Conservation (phyloP, 2,888 invertebrate genomes). For the Megalurothrips usitatus region DNA sequence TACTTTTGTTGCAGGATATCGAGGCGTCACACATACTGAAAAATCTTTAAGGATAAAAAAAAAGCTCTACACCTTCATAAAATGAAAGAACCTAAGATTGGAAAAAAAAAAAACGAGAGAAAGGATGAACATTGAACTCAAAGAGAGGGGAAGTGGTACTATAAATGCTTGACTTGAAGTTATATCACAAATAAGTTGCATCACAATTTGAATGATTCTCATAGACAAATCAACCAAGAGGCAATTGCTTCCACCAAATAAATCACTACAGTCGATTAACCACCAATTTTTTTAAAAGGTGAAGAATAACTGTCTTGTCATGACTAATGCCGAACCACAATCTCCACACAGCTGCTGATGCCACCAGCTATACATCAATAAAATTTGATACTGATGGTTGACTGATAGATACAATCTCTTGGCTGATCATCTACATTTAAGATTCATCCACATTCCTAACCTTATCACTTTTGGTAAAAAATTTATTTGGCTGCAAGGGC, state of each 20-base stretch:
- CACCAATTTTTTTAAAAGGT: background rate
- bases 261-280: background rate
- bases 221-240: background rate
- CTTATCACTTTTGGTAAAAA: background rate
- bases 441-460: background rate
- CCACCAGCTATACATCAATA: no score
- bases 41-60: no score
- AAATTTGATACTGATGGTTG: background rate
- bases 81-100: no score
- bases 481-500: conserved; percentile 3
- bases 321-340: background rate
- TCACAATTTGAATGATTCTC: background rate
- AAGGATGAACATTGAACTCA: no score
- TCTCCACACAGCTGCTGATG: background rate
- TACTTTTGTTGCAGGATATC: no score
- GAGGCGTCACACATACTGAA: no score
- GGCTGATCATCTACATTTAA: background rate
- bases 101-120: no score
- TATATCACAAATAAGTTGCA: conserved; percentile 20
- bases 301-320: background rate
- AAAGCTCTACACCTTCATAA: no score
- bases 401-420: background rate
- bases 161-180: conserved; percentile 23
- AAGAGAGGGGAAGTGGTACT: background rate
- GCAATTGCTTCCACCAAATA: background rate